phyloP scores from a whole-genome alignment of 1,140 invertebrate species.

The Diorhabda elongata region DNA sequence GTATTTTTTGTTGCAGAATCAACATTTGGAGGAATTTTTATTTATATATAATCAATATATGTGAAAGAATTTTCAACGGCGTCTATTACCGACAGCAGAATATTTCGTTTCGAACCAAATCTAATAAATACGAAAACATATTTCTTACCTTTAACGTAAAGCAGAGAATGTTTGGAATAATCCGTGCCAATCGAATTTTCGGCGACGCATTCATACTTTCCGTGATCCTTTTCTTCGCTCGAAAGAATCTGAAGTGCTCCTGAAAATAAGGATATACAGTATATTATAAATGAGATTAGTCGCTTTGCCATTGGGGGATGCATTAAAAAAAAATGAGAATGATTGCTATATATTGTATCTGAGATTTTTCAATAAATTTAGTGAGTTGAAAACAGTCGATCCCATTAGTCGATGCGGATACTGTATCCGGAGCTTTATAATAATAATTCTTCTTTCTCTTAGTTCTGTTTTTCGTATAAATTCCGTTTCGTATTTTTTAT shows the following conservation, averaged over 20 bases:
- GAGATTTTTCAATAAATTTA: neutral
- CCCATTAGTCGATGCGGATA: no score
- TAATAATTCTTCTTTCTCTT: no score
- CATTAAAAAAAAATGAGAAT: neutral
- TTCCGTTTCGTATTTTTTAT: no score
- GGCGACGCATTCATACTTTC: conserved; percentile 90
- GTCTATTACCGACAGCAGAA: no score
- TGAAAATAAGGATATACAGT: conserved; percentile 49
- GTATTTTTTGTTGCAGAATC: no score
- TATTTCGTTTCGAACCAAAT: no score
- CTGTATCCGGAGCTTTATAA: no score
- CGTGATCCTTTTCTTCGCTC: conserved; percentile 85
- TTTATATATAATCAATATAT: no score
- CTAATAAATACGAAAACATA: neutral
- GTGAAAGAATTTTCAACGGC: no score
- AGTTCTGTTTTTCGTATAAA: no score
- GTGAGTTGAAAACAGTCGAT: no score
- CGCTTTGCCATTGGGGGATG: neutral
- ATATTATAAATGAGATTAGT: conserved; percentile 7
- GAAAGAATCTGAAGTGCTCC: conserved; percentile 88
- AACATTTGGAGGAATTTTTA: no score
- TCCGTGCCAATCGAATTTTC: conserved; percentile 88
- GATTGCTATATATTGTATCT: neutral
- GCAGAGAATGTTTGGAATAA: conserved; percentile 82
- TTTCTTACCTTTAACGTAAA: conserved; percentile 87